These are phyloP conservation scores for Desoria tigrina DNA, from an alignment of 2,888 invertebrate species.

Conservation along the genomic window DNA sequence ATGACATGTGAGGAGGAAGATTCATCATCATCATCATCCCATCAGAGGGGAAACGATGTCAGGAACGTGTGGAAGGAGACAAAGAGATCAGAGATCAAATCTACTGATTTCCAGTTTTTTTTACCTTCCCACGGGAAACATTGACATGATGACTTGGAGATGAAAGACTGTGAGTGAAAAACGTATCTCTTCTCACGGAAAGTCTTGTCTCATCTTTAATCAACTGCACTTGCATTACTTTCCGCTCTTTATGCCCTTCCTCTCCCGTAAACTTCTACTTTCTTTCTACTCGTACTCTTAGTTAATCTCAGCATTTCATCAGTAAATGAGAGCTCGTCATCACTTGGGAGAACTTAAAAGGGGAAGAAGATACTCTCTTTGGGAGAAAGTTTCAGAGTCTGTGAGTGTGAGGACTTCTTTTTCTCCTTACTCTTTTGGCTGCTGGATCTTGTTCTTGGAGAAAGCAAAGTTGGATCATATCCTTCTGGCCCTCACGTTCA, in stretches of 20 bases:
- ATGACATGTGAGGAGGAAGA: neutral
- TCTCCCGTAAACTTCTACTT: no score
- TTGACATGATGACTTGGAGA: neutral
- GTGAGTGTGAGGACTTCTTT: no score
- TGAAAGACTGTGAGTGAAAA: neutral
- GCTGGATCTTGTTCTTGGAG: no score
- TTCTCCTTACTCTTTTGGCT: no score
- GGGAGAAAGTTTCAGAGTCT: neutral
- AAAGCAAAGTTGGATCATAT: no score
- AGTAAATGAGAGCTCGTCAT: conserved; percentile 17
- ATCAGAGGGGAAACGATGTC: neutral
- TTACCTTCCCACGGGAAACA: neutral
- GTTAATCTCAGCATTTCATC: conserved; percentile 19
- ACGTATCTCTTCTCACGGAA: neutral
- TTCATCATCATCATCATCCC: neutral
- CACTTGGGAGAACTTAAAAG: conserved; percentile 20
- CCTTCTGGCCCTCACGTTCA: no score
- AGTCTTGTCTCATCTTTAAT: neutral
- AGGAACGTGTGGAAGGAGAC: neutral
- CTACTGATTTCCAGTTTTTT: neutral
- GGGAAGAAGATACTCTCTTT: neutral
- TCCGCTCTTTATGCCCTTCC: no score
- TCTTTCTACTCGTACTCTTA: neutral
- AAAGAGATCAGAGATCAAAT: neutral
- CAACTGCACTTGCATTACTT: conserved; percentile 5